phyloP scores from a whole-genome alignment of 2,113 vertebrate genomes.

The Hydropotes inermis region DNA sequence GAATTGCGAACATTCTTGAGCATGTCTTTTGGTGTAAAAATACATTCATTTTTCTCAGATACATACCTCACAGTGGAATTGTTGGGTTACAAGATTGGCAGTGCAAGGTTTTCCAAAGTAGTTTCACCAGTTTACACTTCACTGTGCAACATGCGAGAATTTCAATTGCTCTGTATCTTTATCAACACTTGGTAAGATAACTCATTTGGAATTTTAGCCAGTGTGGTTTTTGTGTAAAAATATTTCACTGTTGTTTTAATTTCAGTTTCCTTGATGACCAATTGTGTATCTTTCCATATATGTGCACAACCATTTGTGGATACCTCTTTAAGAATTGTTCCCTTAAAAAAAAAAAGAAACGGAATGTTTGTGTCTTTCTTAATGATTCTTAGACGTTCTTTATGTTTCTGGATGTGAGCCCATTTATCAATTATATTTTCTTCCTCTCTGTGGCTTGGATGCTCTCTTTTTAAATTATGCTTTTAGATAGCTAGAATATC shows the following conservation, averaged over 20 bases:
- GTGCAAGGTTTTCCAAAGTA: background rate
- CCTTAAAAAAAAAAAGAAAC: constrained; percentile 9
- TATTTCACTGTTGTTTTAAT: background rate
- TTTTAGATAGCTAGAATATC: background rate
- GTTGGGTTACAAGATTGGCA: background rate
- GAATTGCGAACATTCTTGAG: background rate
- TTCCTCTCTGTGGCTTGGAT: background rate
- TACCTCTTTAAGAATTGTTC: background rate
- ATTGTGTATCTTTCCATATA: background rate
- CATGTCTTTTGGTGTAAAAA: background rate
- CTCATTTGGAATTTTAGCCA: background rate
- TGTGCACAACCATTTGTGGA: background rate
- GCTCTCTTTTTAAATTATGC: background rate
- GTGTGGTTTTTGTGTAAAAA: background rate
- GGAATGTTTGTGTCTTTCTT: background rate
- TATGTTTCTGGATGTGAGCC: background rate
- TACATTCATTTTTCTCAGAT: background rate
- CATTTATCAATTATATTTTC: background rate
- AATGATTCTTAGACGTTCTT: background rate
- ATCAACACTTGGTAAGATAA: background rate
- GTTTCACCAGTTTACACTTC: background rate
- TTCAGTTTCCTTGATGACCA: background rate
- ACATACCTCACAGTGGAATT: background rate
- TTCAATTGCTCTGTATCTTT: background rate
- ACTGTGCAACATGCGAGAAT: background rate